Base-by-base conservation (phyloP, 1,140 invertebrate species). In the Papilio machaon region DNA sequence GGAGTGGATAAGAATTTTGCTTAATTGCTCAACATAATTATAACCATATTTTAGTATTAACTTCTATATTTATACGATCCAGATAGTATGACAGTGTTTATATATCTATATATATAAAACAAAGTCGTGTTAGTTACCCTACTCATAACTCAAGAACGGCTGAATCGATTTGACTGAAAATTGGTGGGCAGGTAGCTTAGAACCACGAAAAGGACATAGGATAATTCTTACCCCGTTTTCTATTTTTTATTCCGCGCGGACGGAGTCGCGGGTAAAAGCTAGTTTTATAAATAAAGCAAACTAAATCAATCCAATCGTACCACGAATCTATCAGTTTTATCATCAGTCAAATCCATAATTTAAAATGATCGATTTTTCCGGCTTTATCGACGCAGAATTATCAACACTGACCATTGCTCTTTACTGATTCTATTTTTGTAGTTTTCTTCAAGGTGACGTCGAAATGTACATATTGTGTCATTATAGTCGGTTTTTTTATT, bases 311-410 rank as follows among this genome's bases (percentile, higher is more conserved):
- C 35, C 10, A 35, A 67, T 35, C 23, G 64, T 30, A 67, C 30
- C 64, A 67, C 64, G 13, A 35, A 67, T 67, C 64, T 15, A 67
- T 67, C 30, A 67, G 13, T 67, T 67, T 67, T 67, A 67, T 67
- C 64, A 67, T 67, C 23, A 15, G 23, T 67, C 23, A 35, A 67
- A 67, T 67, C 64, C 35, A 30, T 8, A 67, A 67, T 30, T 11
- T 67, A 67, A 67, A 67, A 35, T 67, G 64, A 67, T 67, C 64
- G 64, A 38, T 67, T 67, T 64, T 67, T 67, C 64, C 64, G 11
- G 64, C 64, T 30, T 67, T 67, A 67, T 67, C 64, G 64, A 67
- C 23, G 13, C 10, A 35, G 64, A 67, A 35, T 67, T 67, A 67
- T 67, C 23, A 35, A 67, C 64, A 35, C 3, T 35, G 64, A 15